These are phyloP conservation scores for Oryzias dopingdopingensis DNA, from an alignment of 2,797 vertebrate species.

Conservation along the genomic window DNA sequence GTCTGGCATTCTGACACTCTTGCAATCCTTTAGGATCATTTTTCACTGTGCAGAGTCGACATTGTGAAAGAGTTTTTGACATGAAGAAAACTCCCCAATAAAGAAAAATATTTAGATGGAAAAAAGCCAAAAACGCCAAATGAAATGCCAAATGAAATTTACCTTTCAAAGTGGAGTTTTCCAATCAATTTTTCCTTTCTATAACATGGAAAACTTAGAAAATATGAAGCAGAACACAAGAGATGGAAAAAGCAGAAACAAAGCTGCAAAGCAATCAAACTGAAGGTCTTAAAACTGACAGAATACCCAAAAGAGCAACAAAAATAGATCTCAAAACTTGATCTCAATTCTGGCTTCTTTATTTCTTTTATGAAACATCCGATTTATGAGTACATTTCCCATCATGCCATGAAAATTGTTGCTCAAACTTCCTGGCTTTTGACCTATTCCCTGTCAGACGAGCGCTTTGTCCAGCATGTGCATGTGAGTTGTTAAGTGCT, in stretches of 20 bases:
- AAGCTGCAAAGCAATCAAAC: too few species aligned
- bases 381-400: conserved; percentile 2
- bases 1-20: background rate
- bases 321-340: background rate
- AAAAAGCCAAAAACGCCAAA: background rate
- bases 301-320: background rate
- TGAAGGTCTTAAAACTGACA: too few species aligned
- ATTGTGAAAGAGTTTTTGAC: conserved; percentile 12
- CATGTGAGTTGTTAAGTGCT: conserved; percentile 11
- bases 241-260: too few species aligned
- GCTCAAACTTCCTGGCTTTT: conserved; percentile 1
- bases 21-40: conserved; percentile 3
- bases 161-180: too few species aligned
- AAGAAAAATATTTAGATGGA: background rate
- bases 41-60: conserved; percentile 2
- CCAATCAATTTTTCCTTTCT: too few species aligned
- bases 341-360: background rate
- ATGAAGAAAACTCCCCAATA: background rate
- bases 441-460: conserved; percentile 16
- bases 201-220: too few species aligned
- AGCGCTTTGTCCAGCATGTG: conserved; percentile 6
- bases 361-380: background rate
- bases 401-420: conserved; percentile 1
- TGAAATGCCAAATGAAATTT: too few species aligned
- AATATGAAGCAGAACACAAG: too few species aligned